Conservation (phyloP, 2,113 vertebrate genomes). For the Murina feae region DNA sequence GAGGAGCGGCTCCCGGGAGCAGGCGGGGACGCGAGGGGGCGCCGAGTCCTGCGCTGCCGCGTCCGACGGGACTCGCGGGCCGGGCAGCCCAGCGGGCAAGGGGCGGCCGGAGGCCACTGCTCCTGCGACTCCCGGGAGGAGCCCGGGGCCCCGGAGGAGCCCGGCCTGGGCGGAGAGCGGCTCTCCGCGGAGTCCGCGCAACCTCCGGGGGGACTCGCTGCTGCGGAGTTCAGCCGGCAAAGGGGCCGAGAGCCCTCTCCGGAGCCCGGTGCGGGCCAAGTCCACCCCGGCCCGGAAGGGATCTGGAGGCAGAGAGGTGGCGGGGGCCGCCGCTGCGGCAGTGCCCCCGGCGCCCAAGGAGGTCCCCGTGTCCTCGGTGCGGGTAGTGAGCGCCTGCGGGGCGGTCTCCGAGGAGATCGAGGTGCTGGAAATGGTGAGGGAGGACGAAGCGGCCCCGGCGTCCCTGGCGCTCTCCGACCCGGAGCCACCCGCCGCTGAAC, state of each 20-base stretch:
- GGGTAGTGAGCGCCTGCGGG: conserved; percentile 60
- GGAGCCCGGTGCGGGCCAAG: conserved; percentile 62
- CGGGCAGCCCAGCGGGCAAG: conserved; percentile 39
- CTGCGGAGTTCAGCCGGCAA: conserved; percentile 27
- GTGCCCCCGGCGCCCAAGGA: not conserved
- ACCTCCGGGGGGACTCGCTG: conserved; percentile 32
- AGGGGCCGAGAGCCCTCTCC: conserved; percentile 45
- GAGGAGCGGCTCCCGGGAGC: conserved; percentile 85
- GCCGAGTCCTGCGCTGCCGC: not conserved
- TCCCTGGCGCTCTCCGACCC: conserved; percentile 58
- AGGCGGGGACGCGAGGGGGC: not conserved
- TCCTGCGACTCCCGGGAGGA: conserved; percentile 10
- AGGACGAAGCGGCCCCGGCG: conserved; percentile 69
- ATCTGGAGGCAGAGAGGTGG: not conserved
- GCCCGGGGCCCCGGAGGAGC: conserved; percentile 51
- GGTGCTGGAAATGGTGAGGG: conserved; percentile 80
- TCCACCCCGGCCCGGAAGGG: conserved; percentile 51
- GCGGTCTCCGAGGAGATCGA: conserved; percentile 80
- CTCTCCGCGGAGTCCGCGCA: conserved; percentile 49
- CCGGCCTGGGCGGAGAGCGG: conserved; percentile 67
- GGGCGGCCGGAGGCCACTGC: conserved; percentile 8
- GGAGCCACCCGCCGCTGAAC: conserved; percentile 43
- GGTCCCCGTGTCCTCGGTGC: conserved; percentile 34
- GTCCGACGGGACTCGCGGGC: conserved; percentile 26
- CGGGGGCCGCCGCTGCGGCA: not conserved